These are phyloP conservation scores for Chascanopsetta lugubris DNA, from an alignment of 2,113 vertebrate species.

Conservation along the genomic window DNA sequence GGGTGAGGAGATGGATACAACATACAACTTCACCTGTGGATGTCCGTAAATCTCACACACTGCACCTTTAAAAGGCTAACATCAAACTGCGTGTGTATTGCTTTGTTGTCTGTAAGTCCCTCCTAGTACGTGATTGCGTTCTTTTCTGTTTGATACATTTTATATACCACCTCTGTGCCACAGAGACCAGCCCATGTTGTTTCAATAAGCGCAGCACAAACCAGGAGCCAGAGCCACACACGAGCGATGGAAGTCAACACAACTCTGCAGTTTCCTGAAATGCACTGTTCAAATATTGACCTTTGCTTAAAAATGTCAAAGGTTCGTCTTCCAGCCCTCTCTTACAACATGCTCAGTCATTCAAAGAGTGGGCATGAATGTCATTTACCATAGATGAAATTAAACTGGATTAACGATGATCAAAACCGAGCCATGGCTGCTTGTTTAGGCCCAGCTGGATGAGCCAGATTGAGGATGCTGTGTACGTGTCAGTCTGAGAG, in stretches of 20 bases:
- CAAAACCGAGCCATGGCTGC: constrained; percentile 49
- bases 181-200: constrained; percentile 47
- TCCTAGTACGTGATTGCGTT: constrained; percentile 33
- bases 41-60: too few relatives aligned
- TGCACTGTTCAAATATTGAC: constrained; percentile 73
- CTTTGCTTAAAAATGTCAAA: constrained; percentile 65
- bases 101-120: constrained; percentile 13
- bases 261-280: constrained; percentile 64
- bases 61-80: constrained; percentile 5
- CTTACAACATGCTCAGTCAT: constrained; percentile 56
- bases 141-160: constrained; percentile 33
- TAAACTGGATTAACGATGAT: constrained; percentile 76
- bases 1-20: too few relatives aligned
- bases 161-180: constrained; percentile 35
- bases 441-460: constrained; percentile 52
- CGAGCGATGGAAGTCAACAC: constrained; percentile 68
- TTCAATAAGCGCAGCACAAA: constrained; percentile 55
- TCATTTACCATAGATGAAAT: constrained; percentile 72
- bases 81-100: too few relatives aligned
- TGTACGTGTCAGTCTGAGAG: constrained; percentile 23
- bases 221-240: constrained; percentile 60
- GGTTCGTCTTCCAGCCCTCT: constrained; percentile 45
- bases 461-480: constrained; percentile 3
- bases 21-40: too few relatives aligned
- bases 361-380: constrained; percentile 74